A percentile compares a stretch with the other conserved stretches of the same genome.
Evolutionary conservation across 2,113 vertebrate genomes (phyloP).

Genomic region (Synodontis membranacea): DNA sequence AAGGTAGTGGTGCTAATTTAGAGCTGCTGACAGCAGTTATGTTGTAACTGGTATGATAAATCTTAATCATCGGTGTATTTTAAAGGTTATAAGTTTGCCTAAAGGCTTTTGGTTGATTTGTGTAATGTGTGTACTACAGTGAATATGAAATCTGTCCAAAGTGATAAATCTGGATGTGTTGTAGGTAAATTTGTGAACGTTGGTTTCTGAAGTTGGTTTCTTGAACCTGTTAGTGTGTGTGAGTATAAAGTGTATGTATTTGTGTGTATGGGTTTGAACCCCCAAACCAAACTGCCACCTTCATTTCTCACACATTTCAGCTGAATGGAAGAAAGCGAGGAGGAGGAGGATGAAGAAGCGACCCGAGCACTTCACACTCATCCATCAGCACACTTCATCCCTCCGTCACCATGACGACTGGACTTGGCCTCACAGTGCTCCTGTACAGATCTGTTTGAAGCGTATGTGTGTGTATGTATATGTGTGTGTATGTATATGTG

Average conservation of each 20-base stretch:
- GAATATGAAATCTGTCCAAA: background rate
- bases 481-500: background rate
- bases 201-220: background rate
- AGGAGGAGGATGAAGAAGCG: conserved; percentile 73
- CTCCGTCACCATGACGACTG: conserved; percentile 73
- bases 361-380: conserved; percentile 71
- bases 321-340: conserved; percentile 88
- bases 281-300: conserved; percentile 99
- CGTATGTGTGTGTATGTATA: background rate
- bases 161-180: background rate
- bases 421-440: conserved; percentile 82
- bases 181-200: background rate
- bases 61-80: background rate
- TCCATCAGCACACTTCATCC: conserved; percentile 61
- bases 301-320: conserved; percentile 99
- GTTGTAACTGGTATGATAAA: background rate
- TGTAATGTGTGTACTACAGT: background rate
- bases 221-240: conserved; percentile 25
- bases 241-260: conserved; percentile 60
- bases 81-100: no score
- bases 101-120: background rate
- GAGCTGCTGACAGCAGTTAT: background rate
- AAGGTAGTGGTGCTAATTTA: no score
- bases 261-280: conserved; percentile 70
- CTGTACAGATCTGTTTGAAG: conserved; percentile 84